Evolutionary conservation across 1,140 invertebrate genomes (phyloP).

Genomic region (Lycorma delicatula): DNA sequence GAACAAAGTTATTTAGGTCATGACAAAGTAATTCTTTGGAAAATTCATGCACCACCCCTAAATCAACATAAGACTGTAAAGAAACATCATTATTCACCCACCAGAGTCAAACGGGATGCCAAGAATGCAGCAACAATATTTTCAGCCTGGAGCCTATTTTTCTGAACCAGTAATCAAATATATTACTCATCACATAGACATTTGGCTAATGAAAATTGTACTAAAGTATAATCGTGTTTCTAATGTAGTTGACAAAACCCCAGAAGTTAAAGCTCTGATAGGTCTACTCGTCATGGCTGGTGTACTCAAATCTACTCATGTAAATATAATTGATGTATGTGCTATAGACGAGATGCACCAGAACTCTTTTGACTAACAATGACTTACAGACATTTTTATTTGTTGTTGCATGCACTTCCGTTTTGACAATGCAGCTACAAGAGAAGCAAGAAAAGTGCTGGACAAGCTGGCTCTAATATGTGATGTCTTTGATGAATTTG

Average conservation of each 20-base stretch:
- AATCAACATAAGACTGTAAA: neutral
- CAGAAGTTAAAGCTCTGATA: too few relatives aligned
- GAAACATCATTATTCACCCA: neutral
- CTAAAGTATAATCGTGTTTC: too few relatives aligned
- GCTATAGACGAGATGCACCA: slow-evolving; percentile 1
- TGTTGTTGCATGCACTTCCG: slow-evolving; percentile 23
- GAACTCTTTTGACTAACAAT: slow-evolving; percentile 21
- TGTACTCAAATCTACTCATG: neutral
- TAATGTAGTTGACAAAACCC: too few relatives aligned
- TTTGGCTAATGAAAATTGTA: slow-evolving; percentile 12
- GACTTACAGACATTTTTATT: slow-evolving; percentile 29
- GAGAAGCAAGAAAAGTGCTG: slow-evolving; percentile 27
- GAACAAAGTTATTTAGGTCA: neutral
- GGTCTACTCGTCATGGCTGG: slow-evolving; percentile 3
- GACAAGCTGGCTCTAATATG: slow-evolving; percentile 35
- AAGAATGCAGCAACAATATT: slow-evolving; percentile 4
- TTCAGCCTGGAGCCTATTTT: slow-evolving; percentile 10
- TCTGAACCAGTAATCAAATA: slow-evolving; percentile 17
- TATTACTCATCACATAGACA: slow-evolving; percentile 19
- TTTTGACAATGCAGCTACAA: slow-evolving; percentile 31
- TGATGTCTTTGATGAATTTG: slow-evolving; percentile 31
- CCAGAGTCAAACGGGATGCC: neutral
- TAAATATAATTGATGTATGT: slow-evolving; percentile 17
- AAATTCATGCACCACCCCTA: neutral
- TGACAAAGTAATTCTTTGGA: neutral